Base-by-base conservation (phyloP, 2,888 invertebrate species). In the Ypsolopha sequella region DNA sequence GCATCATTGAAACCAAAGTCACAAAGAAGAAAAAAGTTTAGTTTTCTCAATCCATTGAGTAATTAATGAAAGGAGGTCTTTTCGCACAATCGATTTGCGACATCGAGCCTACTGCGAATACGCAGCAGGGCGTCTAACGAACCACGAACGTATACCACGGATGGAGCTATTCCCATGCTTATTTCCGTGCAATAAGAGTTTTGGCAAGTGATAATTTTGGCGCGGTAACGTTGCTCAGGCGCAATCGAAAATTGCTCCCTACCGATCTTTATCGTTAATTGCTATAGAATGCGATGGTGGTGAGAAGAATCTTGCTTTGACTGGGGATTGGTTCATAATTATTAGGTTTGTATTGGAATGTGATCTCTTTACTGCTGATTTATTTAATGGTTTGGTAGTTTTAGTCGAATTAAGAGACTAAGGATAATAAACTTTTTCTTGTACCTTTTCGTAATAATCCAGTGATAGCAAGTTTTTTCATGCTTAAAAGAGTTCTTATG, bases 191-290 rank as follows among this genome's bases (percentile, higher is more conserved):
- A 24, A 24, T 24, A 24, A 24, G 24, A 24, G 24, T 24, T 24
- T 24, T 4, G 24, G 24, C 4, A 24, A 3, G 24, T 2, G 24
- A 24, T 2, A 24, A 4, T 24, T 3, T 24, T 24, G 24, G 24
- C 24, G 24, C 24, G 13, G 13, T 9, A 0, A 7, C 11, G 14
- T 1, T 43, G 43, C 43, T 8, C 43, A 13, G 24, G 43, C 43
- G 43, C 43, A 43, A 43, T 24, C 43, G 13, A 36, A 14, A 45
- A 46, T 46, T 46, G 34, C 46, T 46, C 11, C 35, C 14, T 14
- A 55, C 58, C 57, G 72, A 70, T 67, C 59, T 56, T 58, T 62
- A 68, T 69, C 66, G 58, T 68, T 68, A 70, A 71, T 71, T 67
- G 64, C 65, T 61, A 66, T 55, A 53, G 60, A 46, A 46, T 46